These are phyloP conservation scores for Lepidochrysops patricia DNA, from an alignment of 2,888 invertebrate species.

Conservation along the genomic window DNA sequence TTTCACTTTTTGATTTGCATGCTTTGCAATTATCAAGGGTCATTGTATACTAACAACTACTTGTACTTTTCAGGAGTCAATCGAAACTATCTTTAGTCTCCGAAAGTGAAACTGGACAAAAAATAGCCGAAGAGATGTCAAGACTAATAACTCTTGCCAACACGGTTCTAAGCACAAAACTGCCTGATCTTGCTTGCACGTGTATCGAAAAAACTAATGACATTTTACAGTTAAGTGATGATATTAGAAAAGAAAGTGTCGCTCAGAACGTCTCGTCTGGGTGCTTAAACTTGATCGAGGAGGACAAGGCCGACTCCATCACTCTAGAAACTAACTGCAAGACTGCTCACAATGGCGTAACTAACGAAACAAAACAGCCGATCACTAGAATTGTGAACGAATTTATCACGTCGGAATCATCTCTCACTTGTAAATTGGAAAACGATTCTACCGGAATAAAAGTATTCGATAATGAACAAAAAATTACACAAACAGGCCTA, in stretches of 20 bases:
- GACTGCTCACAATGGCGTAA: conserved; percentile 32
- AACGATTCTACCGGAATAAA: conserved; percentile 38
- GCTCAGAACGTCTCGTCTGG: conserved; percentile 31
- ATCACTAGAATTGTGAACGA: conserved; percentile 36
- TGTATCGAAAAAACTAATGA: conserved; percentile 31
- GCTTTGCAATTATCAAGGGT: neutral
- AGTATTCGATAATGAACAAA: conserved; percentile 34
- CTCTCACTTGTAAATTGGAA: conserved; percentile 38
- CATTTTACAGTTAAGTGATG: conserved; percentile 19
- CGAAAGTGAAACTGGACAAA: conserved; percentile 46
- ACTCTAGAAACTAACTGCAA: conserved; percentile 36
- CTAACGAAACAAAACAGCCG: conserved; percentile 33
- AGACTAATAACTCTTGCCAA: conserved; percentile 67
- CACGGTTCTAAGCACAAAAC: conserved; percentile 59
- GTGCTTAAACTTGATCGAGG: conserved; percentile 37
- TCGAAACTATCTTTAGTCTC: conserved; percentile 50
- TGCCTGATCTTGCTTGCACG: conserved; percentile 56
- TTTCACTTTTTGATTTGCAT: conserved; percentile 3
- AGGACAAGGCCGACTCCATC: conserved; percentile 36
- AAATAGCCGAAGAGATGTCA: conserved; percentile 60
- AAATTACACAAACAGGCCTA: conserved; percentile 24
- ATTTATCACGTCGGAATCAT: conserved; percentile 36
- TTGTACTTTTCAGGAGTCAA: conserved; percentile 45
- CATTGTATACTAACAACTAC: neutral
- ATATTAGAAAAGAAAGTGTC: conserved; percentile 27